Evolutionary conservation across 2,888 invertebrate genomes (phyloP), one percentile per base, ranked within the genome.

Genomic region (Rhorus exstirpatorius): DNA sequence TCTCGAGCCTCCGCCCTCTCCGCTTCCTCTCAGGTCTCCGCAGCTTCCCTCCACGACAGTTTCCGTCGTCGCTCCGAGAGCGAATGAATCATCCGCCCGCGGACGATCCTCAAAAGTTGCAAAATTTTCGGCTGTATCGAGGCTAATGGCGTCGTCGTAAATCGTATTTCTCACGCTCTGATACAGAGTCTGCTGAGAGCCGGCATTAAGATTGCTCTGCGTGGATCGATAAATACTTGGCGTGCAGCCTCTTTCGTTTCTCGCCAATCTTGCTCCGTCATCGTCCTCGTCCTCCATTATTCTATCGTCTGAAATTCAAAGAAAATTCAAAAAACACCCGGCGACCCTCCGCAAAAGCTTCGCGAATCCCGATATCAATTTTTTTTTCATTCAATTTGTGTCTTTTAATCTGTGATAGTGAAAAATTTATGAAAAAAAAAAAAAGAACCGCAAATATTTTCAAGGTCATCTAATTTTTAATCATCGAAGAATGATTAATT

Each of bases 241-340:
- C 49, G 38, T 78, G 68, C 79, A 84, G 53, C 71, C 85, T 77
- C 72, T 81, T 14, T 60, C 55, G 21, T 49, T 79, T 26, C 68
- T 51, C 0, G 74, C 38, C 7, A 86, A 79, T 83, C 44, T 83
- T 41, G 79, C 78, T 35, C 84, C 76, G 12, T 87, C 85, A 10
- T 88, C 89, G 3, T 90, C 89, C 0, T 90, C 90, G 19, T 90
- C 89, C 46, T 90, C 88, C 90, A 90, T 90, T 75, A 61, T 82
- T 80, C 74, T 82, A 65, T 61, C n/a, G 31, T 31, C 21, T 17
- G 65, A 67, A 41, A 31, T 81, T 84, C 51, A 85, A 72, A 8
- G 8, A 26, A 24, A 44, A 14, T 63, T 41, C 10, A 19, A 17
- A 21, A 19, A 10, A 51, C 12, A 67, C n/a, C n/a, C n/a, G n/a